Percentiles rank a stretch among this genome's conserved stretches.
Evolutionary conservation across 2,797 vertebrate genomes (phyloP).

Genomic region (Otus scops): DNA sequence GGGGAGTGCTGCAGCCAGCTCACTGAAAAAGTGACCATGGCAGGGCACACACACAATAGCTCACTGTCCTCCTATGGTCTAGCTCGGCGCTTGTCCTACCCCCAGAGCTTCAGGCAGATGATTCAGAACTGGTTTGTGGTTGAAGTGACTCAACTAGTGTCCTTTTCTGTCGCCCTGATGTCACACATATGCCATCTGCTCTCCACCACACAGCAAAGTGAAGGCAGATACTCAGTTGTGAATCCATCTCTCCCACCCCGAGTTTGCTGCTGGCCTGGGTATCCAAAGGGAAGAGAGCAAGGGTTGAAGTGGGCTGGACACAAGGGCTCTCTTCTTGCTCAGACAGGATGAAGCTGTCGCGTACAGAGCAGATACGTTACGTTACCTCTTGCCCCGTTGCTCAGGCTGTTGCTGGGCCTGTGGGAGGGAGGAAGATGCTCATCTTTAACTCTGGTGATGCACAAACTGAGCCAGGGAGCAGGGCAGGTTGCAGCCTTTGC

Average conservation of each 20-base stretch:
- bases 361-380: neutral
- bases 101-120: slow-evolving; percentile 10
- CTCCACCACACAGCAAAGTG: neutral
- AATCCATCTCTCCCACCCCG: neutral
- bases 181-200: slow-evolving; percentile 38
- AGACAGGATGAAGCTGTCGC: neutral
- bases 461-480: neutral
- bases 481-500: neutral
- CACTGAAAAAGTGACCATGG: neutral
- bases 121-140: slow-evolving; percentile 9
- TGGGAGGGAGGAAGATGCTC: neutral
- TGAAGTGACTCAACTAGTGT: slow-evolving; percentile 47
- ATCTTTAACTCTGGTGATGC: neutral
- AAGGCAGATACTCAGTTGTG: neutral
- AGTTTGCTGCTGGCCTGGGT: neutral
- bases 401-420: neutral
- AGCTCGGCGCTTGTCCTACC: neutral
- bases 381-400: neutral
- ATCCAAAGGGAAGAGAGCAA: neutral
- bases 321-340: neutral
- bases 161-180: neutral
- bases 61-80: slow-evolving; percentile 37
- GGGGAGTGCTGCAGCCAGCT: slow-evolving; percentile 1
- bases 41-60: slow-evolving; percentile 41
- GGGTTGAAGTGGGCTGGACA: neutral